phyloP scores from a whole-genome alignment of 1,140 invertebrate genomes.

The Dysdera silvatica region DNA sequence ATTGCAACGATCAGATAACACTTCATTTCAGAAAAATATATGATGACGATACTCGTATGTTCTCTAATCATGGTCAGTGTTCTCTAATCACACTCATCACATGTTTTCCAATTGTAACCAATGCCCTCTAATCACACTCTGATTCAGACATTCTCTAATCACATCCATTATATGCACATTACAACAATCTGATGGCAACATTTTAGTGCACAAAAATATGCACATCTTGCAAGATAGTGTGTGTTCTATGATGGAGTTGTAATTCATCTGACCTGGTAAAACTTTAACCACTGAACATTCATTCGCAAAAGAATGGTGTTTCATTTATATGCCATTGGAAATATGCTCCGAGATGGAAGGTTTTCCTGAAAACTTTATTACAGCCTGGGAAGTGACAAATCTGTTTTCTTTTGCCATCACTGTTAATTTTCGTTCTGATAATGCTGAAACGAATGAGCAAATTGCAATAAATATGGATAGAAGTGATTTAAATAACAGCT shows the following conservation, averaged over 20 bases:
- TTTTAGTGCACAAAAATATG: no score
- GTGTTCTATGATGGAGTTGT: slow-evolving; percentile 35
- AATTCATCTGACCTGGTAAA: slow-evolving; percentile 54
- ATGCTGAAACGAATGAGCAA: not conserved
- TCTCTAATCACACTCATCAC: no score
- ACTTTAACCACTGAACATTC: slow-evolving; percentile 83
- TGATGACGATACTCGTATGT: not conserved
- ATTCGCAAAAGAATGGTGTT: slow-evolving; percentile 79
- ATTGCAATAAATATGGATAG: not conserved
- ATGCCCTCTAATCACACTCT: no score
- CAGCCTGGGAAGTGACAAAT: slow-evolving; percentile 93
- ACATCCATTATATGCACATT: no score
- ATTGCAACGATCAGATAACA: not conserved
- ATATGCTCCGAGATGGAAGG: slow-evolving; percentile 33
- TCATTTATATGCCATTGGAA: slow-evolving; percentile 83
- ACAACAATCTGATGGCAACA: no score
- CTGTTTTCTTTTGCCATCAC: slow-evolving; percentile 62
- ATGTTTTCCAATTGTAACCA: no score
- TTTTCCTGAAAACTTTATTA: slow-evolving; percentile 43
- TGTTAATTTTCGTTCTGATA: slow-evolving; percentile 8
- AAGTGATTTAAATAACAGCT: not conserved
- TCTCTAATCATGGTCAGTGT: no score
- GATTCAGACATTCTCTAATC: no score
- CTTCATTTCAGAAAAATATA: not conserved
- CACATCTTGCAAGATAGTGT: no score